phyloP scores from a whole-genome alignment of 1,140 invertebrate species.

The Zeugodacus cucurbitae region DNA sequence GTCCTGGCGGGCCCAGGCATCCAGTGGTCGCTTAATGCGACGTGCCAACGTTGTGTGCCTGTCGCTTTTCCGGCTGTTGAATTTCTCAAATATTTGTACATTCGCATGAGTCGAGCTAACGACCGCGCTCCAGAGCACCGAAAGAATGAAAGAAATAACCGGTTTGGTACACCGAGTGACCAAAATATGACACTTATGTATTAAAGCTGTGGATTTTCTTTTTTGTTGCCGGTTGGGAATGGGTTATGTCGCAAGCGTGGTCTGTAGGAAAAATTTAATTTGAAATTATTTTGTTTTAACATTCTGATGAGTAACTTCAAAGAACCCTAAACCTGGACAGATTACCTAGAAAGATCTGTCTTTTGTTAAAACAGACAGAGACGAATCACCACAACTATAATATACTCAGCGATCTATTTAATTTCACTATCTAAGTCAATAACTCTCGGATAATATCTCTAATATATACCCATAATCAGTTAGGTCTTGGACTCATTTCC shows the following conservation, averaged over 20 bases:
- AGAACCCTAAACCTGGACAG: background rate
- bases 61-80: background rate
- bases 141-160: background rate
- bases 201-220: background rate
- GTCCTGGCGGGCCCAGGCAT: background rate
- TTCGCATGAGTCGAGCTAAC: background rate
- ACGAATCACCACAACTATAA: background rate
- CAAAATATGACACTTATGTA: background rate
- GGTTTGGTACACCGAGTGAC: background rate
- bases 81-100: conserved; percentile 29
- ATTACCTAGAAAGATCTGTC: background rate
- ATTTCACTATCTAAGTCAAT: too few species aligned
- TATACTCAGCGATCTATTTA: background rate
- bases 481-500: too few species aligned
- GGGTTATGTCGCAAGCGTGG: background rate
- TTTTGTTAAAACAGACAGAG: background rate
- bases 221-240: background rate
- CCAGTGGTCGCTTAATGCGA: background rate
- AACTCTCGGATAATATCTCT: too few species aligned
- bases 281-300: too few species aligned
- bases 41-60: background rate
- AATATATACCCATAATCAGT: too few species aligned
- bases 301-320: too few species aligned
- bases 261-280: background rate
- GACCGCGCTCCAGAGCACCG: background rate